Evolutionary conservation across 2,888 invertebrate genomes (phyloP).

Genomic region (Cataglyphis livida): DNA sequence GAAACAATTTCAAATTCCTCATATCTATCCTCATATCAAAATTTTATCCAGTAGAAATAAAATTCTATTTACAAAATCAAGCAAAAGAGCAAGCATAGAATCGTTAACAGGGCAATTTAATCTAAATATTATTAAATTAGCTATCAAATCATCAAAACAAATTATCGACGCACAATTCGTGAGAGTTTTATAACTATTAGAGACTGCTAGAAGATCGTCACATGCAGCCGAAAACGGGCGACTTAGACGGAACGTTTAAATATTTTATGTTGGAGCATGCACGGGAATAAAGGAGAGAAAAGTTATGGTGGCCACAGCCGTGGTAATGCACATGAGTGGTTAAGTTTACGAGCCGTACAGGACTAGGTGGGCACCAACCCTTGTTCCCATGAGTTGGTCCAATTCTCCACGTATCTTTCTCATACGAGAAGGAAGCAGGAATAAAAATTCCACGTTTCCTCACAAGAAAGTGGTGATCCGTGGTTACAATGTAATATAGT

Average conservation of each 20-base stretch:
- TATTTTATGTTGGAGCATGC: slow-evolving; percentile 76
- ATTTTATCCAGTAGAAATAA: not conserved
- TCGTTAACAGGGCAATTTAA: not conserved
- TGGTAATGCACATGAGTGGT: slow-evolving; percentile 72
- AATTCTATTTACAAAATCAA: not conserved
- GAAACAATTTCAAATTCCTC: not conserved
- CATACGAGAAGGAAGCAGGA: not conserved
- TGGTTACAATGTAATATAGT: slow-evolving; percentile 50
- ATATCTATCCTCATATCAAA: not conserved
- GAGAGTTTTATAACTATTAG: slow-evolving; percentile 38
- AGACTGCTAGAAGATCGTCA: slow-evolving; percentile 9
- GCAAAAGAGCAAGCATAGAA: not conserved
- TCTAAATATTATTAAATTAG: not conserved
- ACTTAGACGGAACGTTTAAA: slow-evolving; percentile 70
- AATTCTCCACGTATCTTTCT: slow-evolving; percentile 12
- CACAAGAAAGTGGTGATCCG: slow-evolving; percentile 26
- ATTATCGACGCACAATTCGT: slow-evolving; percentile 52
- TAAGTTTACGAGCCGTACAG: slow-evolving; percentile 78
- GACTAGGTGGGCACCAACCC: slow-evolving; percentile 35
- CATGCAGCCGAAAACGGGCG: slow-evolving; percentile 51
- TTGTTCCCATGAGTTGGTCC: slow-evolving; percentile 42
- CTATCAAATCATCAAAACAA: slow-evolving; percentile 40
- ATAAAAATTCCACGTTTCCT: slow-evolving; percentile 63
- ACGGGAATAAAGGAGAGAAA: slow-evolving; percentile 77
- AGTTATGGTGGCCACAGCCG: slow-evolving; percentile 76